A percentile compares a stretch with the other conserved stretches of the same genome.
Conservation (phyloP, 1,140 invertebrate genomes). For the Danaus melanippus region DNA sequence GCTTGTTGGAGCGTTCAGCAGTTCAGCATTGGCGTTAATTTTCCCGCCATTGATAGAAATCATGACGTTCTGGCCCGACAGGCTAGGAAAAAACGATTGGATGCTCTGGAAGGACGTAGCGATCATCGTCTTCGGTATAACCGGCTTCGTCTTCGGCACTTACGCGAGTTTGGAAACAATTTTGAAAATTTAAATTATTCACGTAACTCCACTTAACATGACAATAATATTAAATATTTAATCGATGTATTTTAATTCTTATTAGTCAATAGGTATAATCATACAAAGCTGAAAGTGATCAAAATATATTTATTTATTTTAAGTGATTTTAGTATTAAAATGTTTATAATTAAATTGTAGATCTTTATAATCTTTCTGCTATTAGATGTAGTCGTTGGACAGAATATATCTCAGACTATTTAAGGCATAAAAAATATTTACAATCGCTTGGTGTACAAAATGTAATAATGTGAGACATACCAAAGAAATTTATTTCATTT, state of each 20-base stretch:
- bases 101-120: constrained; percentile 80
- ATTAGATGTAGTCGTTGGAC: no score
- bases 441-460: no score
- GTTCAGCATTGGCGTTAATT: constrained; percentile 90
- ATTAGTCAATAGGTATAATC: constrained; percentile 21
- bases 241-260: constrained; percentile 8
- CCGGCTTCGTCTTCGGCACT: constrained; percentile 84
- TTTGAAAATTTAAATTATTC: constrained; percentile 25
- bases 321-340: constrained; percentile 20
- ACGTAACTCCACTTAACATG: constrained; percentile 17
- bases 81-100: constrained; percentile 75
- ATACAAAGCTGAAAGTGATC: constrained; percentile 10
- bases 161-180: constrained; percentile 81
- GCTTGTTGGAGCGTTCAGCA: constrained; percentile 91
- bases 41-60: constrained; percentile 93
- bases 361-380: constrained; percentile 1
- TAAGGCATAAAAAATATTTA: no score
- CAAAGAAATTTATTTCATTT: no score
- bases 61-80: constrained; percentile 82
- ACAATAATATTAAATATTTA: constrained; percentile 22
- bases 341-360: constrained; percentile 11
- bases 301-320: constrained; percentile 16
- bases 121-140: constrained; percentile 82
- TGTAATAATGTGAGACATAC: no score
- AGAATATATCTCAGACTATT: no score